A percentile compares a stretch with the other conserved stretches of the same genome.
These are phyloP conservation scores for Monochamus saltuarius DNA, from an alignment of 1,140 invertebrate species.

Conservation along the genomic window DNA sequence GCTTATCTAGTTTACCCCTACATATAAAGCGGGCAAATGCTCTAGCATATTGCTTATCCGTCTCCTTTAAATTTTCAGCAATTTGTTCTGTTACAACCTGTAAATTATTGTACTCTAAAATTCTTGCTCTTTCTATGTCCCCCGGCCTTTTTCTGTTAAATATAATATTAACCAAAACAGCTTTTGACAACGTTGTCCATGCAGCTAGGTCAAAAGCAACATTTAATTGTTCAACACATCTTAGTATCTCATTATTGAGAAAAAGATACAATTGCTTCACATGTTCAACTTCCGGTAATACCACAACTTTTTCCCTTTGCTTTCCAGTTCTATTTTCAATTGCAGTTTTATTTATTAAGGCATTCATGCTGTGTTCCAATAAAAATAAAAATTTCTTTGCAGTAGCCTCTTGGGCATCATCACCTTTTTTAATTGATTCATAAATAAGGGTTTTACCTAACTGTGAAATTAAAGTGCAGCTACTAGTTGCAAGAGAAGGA, in stretches of 20 bases:
- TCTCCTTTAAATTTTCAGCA: background rate
- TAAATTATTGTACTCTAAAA: background rate
- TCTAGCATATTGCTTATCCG: background rate
- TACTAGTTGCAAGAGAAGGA: background rate
- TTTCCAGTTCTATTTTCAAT: constrained; percentile 1
- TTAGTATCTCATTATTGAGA: background rate
- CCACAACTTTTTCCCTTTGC: background rate
- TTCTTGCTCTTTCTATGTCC: background rate
- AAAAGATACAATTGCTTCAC: background rate
- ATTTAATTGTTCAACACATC: background rate
- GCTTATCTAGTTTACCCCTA: background rate
- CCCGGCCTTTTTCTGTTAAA: constrained; percentile 7
- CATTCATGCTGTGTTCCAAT: background rate
- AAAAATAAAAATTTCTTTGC: constrained; percentile 1
- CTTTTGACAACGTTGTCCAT: background rate
- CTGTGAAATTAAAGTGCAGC: background rate
- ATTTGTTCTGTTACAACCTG: background rate
- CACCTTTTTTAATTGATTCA: background rate
- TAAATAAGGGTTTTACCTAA: background rate
- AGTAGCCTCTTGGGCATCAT: background rate
- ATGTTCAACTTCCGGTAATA: constrained; percentile 1
- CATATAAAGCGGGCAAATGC: background rate
- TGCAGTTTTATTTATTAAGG: constrained; percentile 1
- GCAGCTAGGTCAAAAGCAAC: background rate
- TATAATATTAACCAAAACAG: background rate